Evolutionary conservation across 2,888 invertebrate species (phyloP), one percentile per base, ranked within the genome.

Genomic region (Keiferia lycopersicella): DNA sequence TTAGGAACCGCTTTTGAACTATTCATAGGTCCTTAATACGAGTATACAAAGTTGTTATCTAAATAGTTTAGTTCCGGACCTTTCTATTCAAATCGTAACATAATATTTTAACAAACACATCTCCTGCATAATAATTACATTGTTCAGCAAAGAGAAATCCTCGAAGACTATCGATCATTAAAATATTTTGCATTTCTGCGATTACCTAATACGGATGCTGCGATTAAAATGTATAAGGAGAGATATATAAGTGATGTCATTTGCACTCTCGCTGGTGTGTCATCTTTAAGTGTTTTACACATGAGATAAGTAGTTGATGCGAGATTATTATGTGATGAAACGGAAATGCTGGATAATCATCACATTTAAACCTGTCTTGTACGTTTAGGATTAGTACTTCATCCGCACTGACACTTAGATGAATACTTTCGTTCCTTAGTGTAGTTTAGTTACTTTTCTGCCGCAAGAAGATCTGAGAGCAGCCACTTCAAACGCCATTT

Each of bases 171-270:
- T 45, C n/a, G n/a, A 59, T 41, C 16, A 30, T 57, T 34, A 51
- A 58, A 57, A 58, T 63, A 39, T 39, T 53, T 34, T n/a, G 34
- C 20, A 53, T n/a, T 53, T 34, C 62, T 62, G 8, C 50, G 63
- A 57, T 63, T 58, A 58, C 58, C 50, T 63, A 58, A 63, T 48
- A 18, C 63, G 63, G 63, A 63, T 63, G 63, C 57, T 14, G 63
- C 4, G 38, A 34, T 45, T 57, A 26, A 57, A 57, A 63, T 48
- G n/a, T 53, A 63, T 50, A 63, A 38, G 48, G 56, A 6, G 57
- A 63, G 63, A 48, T 58, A 58, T 16, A 41, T 20, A 56, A n/a
- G 58, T 62, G 62, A 62, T 62, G 62, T 62, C 62, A 62, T 34
- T 34, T 62, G 20, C 38, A 41, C 16, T 62, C 60, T 45, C 60